phyloP scores from a whole-genome alignment of 2,797 vertebrate species.

The Sorex maritimensis region DNA sequence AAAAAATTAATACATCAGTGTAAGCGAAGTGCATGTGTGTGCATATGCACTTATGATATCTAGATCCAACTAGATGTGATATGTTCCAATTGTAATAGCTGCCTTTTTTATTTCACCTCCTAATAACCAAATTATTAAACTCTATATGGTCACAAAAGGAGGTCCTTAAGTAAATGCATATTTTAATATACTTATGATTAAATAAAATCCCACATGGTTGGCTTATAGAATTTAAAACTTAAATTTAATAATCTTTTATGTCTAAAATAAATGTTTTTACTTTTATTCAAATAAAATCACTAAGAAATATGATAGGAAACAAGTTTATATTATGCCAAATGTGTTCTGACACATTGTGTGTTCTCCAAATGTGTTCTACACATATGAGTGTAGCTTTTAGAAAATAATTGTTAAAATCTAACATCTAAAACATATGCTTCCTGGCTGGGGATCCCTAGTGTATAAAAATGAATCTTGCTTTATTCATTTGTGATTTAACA shows the following conservation, averaged over 20 bases:
- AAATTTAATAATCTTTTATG: constrained; percentile 24
- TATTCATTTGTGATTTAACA: constrained; percentile 52
- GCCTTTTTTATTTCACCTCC: constrained; percentile 25
- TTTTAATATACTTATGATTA: constrained; percentile 8
- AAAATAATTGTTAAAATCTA: constrained; percentile 36
- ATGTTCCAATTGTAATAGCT: constrained; percentile 1
- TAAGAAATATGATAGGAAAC: constrained; percentile 54
- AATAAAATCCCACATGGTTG: background rate
- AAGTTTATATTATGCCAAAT: constrained; percentile 2
- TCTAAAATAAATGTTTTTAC: constrained; percentile 37
- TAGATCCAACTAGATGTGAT: background rate
- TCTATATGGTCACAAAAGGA: constrained; percentile 21
- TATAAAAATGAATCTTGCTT: constrained; percentile 52
- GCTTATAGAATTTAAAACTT: background rate
- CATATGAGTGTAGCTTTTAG: constrained; percentile 33
- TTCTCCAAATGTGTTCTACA: no score
- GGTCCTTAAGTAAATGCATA: constrained; percentile 12
- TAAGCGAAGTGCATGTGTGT: background rate
- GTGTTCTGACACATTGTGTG: background rate
- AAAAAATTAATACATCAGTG: background rate
- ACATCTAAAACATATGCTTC: constrained; percentile 45
- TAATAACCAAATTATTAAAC: constrained; percentile 6
- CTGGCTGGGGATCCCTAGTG: constrained; percentile 31
- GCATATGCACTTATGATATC: background rate
- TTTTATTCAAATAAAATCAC: constrained; percentile 49